Evolutionary conservation across 2,888 invertebrate species (phyloP), one percentile per base, ranked within the genome.

Genomic region (Tachina fera): DNA sequence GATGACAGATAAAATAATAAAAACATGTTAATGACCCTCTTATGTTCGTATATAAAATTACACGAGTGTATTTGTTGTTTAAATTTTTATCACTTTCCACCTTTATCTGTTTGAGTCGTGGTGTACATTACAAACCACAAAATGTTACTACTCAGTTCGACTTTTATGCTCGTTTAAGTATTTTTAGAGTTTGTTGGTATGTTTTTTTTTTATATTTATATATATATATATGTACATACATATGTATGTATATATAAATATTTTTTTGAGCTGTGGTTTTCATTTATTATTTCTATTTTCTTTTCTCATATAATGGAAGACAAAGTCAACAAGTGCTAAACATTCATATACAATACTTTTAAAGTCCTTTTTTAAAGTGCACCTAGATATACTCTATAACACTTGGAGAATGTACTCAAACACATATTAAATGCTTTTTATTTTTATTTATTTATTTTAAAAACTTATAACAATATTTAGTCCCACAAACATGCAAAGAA

Each of bases 311-410:
- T 74, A 78, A 71, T 79, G 39, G 31, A 61, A 75, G 61, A 76
- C 65, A 72, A 84, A 84, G 81, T 84, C 84, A 84, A 84, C 84
- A 84, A 84, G 77, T 84, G 81, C 53, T 67, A 78, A 74, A 60
- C 67, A 72, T 39, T 45, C 49, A 58, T 41, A 61, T 10, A 43
- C 31, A 53, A 22, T 58, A 68, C 53, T 70, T 74, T 58, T 11
- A 49, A 49, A 65, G 47, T 70, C 16, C 41, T 43, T 10, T 31
- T 41, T 5, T 45, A 53, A 72, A 71, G 31, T 65, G 71, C 49
- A 67, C 39, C 14, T 58, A 63, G 45, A 75, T 39, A 56, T 14
- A 53, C 16, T 61, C n/a, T 53, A n/a, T 9, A 56, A 56, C 47
- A 47, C 63, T 58, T 39, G 11, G 9, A 45, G 51, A 9, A 63